Conservation (phyloP, 2,888 invertebrate species). For the Zaprionus obscuricornis region DNA sequence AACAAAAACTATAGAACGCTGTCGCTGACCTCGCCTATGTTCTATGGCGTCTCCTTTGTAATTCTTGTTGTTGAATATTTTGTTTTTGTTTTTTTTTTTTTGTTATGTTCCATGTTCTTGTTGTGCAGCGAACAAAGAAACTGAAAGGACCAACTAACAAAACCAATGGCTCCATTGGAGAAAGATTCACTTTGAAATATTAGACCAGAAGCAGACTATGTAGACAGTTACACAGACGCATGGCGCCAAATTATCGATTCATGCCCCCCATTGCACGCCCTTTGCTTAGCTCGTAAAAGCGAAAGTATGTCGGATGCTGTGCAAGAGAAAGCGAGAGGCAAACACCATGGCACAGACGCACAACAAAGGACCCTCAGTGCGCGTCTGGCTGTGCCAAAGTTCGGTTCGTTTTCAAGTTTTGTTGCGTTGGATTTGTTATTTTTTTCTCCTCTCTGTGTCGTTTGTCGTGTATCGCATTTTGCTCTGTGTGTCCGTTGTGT, state of each 20-base stretch:
- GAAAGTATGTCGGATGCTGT: constrained; percentile 29
- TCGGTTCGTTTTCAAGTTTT: constrained; percentile 43
- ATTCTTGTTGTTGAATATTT: constrained; percentile 3
- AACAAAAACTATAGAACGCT: neutral
- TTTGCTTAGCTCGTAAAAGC: constrained; percentile 21
- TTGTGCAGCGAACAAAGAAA: constrained; percentile 62
- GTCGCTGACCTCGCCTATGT: constrained; percentile 42
- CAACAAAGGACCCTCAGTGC: constrained; percentile 65
- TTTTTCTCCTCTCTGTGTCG: too few relatives aligned
- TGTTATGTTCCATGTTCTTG: neutral
- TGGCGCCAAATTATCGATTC: constrained; percentile 76
- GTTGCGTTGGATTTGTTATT: too few relatives aligned
- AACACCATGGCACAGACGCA: constrained; percentile 38
- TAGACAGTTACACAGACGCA: constrained; percentile 76
- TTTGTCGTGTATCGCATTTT: neutral
- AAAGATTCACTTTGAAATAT: constrained; percentile 62
- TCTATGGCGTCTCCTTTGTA: neutral
- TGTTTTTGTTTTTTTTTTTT: constrained; percentile 2
- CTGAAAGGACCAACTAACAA: constrained; percentile 56
- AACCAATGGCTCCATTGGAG: constrained; percentile 53
- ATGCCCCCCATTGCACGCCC: constrained; percentile 24
- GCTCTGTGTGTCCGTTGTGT: neutral
- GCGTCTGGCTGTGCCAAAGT: constrained; percentile 74
- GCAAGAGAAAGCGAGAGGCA: neutral
- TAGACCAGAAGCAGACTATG: constrained; percentile 74